Base-by-base conservation (phyloP, 37 sponge, comb jelly and placozoan species). In the Crambe crambe region DNA sequence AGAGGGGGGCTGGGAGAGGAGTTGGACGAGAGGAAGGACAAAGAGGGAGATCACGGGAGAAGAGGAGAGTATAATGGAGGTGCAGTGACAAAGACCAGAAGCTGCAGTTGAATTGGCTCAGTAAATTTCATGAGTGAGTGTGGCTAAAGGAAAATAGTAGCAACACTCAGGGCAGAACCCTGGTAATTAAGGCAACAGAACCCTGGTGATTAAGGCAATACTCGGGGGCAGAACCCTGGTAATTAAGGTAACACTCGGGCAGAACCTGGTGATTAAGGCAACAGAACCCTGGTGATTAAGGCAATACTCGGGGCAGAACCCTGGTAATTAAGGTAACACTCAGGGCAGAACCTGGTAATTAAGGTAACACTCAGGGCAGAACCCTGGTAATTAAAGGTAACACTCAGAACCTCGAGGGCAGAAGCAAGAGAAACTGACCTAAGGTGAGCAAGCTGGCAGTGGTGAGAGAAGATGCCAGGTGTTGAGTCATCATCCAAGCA, bases 1-100 rank as follows among this genome's bases (percentile, higher is more conserved):
- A 26, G 60, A 27, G 27, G 58, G 3, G 20, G 83, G 75, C 42
- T 73, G 83, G 32, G 83, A 73, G 37, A 82, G 59, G 63, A 72
- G 61, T 70, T 87, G 82, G 36, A 87, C 75, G 0, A 81, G 69
- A 23, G 78, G 72, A 31, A 72, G 58, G 30, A 25, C 30, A 12
- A 70, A 60, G 56, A 70, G 1, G 26, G n/a, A 4, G 42, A 41
- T 5, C 4, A 70, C 21, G 71, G 12, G 71, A 42, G 42, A 42
- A 37, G 37, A 4, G 38, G 38, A 34, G 20, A 37, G 68, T 35
- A 18, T 20, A 20, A 62, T 17, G 64, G 30, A 62, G 30, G 64
- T 62, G 8, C 6, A 26, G 68, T 35, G 37, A 67, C 36, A n/a
- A n/a, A n/a, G n/a, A n/a, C n/a, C n/a, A n/a, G n/a, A n/a, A n/a